Conservation (phyloP, 2,888 invertebrate species). For the Dioctria rufipes region DNA sequence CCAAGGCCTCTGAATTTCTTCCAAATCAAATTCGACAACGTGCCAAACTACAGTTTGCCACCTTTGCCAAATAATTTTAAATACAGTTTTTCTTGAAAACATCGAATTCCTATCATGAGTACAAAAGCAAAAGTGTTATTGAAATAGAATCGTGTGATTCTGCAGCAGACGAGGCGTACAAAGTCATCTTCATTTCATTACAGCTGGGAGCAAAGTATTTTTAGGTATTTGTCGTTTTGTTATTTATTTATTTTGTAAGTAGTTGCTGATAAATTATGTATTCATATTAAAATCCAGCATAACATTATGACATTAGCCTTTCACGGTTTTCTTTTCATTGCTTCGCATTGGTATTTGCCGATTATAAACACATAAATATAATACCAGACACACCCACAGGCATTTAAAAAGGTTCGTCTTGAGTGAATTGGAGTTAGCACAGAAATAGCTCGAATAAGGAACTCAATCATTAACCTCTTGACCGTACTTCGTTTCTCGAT, state of each 20-base stretch:
- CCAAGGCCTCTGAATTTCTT: too few species aligned
- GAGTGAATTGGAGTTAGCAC: background rate
- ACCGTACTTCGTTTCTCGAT: background rate
- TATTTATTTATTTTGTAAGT: background rate
- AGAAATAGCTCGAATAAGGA: background rate
- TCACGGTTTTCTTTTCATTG: background rate
- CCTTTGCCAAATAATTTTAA: background rate
- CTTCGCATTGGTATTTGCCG: background rate
- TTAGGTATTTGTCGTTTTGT: background rate
- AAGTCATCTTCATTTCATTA: background rate
- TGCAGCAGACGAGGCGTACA: background rate
- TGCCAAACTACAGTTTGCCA: background rate
- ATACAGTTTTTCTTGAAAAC: background rate
- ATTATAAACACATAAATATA: background rate
- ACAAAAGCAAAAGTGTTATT: background rate
- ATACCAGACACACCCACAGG: background rate
- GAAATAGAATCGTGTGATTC: conserved; percentile 2
- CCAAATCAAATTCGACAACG: background rate
- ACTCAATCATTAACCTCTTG: background rate
- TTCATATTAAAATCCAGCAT: background rate
- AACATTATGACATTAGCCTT: background rate
- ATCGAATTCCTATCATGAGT: background rate
- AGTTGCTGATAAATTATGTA: background rate
- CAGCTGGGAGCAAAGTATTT: background rate
- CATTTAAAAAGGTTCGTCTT: background rate